Evolutionary conservation across 2,797 vertebrate genomes (phyloP), one percentile per base, ranked within the genome.

Genomic region (Rhinatrema bivittatum): DNA sequence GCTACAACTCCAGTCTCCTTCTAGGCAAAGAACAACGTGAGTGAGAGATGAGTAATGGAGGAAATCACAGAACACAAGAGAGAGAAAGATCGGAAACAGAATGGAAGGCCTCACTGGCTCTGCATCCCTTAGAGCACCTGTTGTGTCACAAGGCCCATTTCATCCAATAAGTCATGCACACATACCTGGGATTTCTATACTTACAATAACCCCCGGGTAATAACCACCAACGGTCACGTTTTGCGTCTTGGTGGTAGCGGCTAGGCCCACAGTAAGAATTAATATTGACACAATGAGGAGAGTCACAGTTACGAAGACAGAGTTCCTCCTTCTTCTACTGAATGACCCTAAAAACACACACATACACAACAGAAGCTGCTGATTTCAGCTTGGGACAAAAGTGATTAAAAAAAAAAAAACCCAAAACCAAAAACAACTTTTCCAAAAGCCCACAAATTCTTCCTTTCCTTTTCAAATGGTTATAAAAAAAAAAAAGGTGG

Each of bases 171-270:
- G 32, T 40, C 56, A 55, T 57, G 47, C 56, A 60, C 47, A 66
- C 59, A 53, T 52, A 68, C 44, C 63, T 60, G 57, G 42, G 58
- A 43, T 41, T 67, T 67, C 64, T 63, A 60, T 74, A 94, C 96
- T 97, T 87, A 99, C 94, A 62, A 99, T 97, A 64, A 93, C 87
- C 72, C 96, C 94, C 2, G 96, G 90, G 74, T 99, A 99, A 82
- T 97, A 98, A 50, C 94, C 94, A 62, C 94, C 94, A 32, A 99
- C 94, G 3, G 94, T 94, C 73, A 98, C 93, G 86, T 99, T 97
- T 78, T 98, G 91, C 20, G 94, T 97, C 79, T 93, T 87, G 49
- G 94, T 98, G 21, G 94, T 98, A 26, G 94, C 96, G 12, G 93
- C 93, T 65, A 98, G 81, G 48, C 94, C 95, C 40, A 97, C 91